A percentile compares a stretch with the other conserved stretches of the same genome.
phyloP scores from a whole-genome alignment of 2,797 vertebrate species.

The Bryconaethiops microstoma region DNA sequence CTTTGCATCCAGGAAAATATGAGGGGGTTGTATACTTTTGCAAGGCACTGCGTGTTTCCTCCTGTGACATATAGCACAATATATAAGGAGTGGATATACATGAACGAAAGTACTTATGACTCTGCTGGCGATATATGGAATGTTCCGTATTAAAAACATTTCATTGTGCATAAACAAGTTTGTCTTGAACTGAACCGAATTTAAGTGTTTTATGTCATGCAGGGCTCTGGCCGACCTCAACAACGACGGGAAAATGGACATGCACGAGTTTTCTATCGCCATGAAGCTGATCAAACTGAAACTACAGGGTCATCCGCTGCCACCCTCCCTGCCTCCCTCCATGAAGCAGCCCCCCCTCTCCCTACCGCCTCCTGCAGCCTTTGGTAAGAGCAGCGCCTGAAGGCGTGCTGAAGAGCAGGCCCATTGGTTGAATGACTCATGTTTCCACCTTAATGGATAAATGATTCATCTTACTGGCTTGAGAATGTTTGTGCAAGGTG shows the following conservation, averaged over 20 bases:
- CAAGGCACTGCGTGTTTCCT: not conserved
- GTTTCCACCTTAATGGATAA: conserved; percentile 1
- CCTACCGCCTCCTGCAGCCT: conserved; percentile 79
- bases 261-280: conserved; percentile 96
- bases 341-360: conserved; percentile 90
- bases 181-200: no score
- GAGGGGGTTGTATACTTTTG: no score
- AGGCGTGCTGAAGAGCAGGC: not conserved
- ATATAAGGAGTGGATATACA: not conserved
- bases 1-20: no score
- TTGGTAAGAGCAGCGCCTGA: conserved; percentile 76
- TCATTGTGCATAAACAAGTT: not conserved
- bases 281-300: conserved; percentile 99
- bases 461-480: conserved; percentile 24
- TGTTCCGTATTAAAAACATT: no score
- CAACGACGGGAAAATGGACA: conserved; percentile 96
- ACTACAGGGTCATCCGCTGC: conserved; percentile 94
- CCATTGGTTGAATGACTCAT: conserved; percentile 11
- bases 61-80: not conserved
- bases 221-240: conserved; percentile 98
- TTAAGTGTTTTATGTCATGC: conserved; percentile 29
- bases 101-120: no score
- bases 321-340: conserved; percentile 85
- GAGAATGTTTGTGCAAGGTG: not conserved
- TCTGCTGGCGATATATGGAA: no score